phyloP scores from a whole-genome alignment of 2,797 vertebrate genomes.

The Neostethus bicornis region DNA sequence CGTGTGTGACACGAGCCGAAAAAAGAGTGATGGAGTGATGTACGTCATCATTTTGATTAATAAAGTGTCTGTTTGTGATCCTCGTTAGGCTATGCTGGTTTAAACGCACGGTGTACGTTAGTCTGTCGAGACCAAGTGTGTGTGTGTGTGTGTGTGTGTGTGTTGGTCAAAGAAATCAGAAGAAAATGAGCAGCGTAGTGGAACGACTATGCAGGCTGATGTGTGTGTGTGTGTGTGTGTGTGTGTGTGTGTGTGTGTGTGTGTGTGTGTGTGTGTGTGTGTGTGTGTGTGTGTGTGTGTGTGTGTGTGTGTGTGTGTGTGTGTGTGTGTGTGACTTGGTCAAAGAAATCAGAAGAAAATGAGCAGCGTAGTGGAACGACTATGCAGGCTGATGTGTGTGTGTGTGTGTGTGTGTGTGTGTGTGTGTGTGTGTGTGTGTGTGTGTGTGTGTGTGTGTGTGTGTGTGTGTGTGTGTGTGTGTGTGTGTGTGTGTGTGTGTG shows the following conservation, averaged over 20 bases:
- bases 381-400: too few species aligned
- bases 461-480: constrained; percentile 33
- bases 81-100: background rate
- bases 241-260: too few species aligned
- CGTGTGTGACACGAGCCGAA: constrained; percentile 1
- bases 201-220: too few species aligned
- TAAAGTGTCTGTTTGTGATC: background rate
- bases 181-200: constrained; percentile 7
- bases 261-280: too few species aligned
- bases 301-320: background rate
- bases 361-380: constrained; percentile 22
- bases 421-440: too few species aligned
- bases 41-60: constrained; percentile 13
- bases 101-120: background rate
- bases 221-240: too few species aligned
- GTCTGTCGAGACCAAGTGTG: background rate
- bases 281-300: too few species aligned
- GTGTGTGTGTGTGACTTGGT: constrained; percentile 4
- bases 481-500: constrained; percentile 14
- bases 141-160: background rate
- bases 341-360: constrained; percentile 22
- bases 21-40: constrained; percentile 17
- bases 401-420: constrained; percentile 10
- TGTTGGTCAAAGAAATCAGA: constrained; percentile 28
- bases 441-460: constrained; percentile 40